Base-by-base conservation (phyloP, 2,113 vertebrate genomes). In the Leucosticte australis region DNA sequence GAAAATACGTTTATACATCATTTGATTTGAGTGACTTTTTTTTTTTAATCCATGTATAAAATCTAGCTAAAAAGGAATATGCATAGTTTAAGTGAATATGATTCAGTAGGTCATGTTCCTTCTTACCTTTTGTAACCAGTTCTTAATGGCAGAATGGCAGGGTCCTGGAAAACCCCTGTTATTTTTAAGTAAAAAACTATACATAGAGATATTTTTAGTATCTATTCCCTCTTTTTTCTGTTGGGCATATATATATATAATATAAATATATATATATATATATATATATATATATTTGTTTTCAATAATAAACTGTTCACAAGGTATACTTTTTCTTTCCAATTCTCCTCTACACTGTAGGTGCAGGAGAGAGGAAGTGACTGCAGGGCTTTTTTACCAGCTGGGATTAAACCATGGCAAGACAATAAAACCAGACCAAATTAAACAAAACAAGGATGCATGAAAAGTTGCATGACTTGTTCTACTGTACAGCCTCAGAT, bases 141-240 rank as follows among this genome's bases (percentile, higher is more conserved):
- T 35, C 7, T 68, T 27, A 76, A 63, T 53, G 28, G 3, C 13
- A 53, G 2, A 76, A 63, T 53, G 28, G 3, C 13, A 53, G 2
- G 0, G 9, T 65, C 52, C 2, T 0, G 4, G 46, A 62, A 50
- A 57, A 57, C 3, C 1, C 12, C 37, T 11, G 2, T 2, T 5
- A 56, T 23, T 52, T 65, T 52, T 13, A 33, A 50, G 6, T 50
- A 23, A 20, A 33, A 73, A 57, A 15, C 3, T 50, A 62, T 17
- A n/a, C 1, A 33, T 9, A 37, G 1, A 10, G 6, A 1, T 50
- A 47, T 83, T 68, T 73, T 50, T 23, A 59, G 4, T 37, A 60
- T 23, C 7, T 76, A 14, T 73, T 4, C 2, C 22, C 67, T 84
- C n/a, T 59, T 15, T 44, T 24, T 9, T 59, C 10, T 52, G 6